Percentiles rank a stretch among this genome's conserved stretches.
Evolutionary conservation across 2,797 vertebrate genomes (phyloP).

Genomic region (Rhadinocentrus ornatus): DNA sequence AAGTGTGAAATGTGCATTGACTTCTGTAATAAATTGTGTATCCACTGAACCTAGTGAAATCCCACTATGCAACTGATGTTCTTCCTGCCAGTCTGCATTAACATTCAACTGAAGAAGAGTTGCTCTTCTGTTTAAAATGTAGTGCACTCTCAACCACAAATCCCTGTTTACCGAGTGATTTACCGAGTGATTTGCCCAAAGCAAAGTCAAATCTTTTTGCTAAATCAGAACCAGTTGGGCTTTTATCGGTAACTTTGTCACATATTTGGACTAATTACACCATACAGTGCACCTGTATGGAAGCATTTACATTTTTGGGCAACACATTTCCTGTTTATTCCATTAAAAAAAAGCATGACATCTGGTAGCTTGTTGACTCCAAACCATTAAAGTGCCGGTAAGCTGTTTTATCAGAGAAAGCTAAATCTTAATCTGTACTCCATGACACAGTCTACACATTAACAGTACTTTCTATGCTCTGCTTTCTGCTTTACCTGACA

Average conservation of each 20-base stretch:
- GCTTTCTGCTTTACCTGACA: too few relatives aligned
- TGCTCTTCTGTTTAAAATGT: neutral
- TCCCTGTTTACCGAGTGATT: neutral
- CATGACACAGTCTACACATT: neutral
- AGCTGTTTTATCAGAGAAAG: neutral
- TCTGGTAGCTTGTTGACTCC: neutral
- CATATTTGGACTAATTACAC: slow-evolving; percentile 1
- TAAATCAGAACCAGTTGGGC: neutral
- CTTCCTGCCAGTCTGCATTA: neutral
- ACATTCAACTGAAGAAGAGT: neutral
- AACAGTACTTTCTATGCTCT: neutral
- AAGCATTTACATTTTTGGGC: neutral
- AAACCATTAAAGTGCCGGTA: neutral
- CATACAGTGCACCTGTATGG: neutral
- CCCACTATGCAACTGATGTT: neutral
- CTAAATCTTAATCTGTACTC: neutral
- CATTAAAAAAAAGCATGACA: neutral
- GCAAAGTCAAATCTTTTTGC: neutral
- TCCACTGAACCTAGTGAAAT: neutral
- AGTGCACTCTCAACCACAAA: neutral
- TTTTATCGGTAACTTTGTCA: neutral
- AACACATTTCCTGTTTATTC: neutral
- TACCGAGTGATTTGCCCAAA: neutral
- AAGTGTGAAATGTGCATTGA: neutral
- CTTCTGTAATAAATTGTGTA: neutral